phyloP scores from a whole-genome alignment of 2,113 vertebrate genomes.

The Gadus chalcogrammus region DNA sequence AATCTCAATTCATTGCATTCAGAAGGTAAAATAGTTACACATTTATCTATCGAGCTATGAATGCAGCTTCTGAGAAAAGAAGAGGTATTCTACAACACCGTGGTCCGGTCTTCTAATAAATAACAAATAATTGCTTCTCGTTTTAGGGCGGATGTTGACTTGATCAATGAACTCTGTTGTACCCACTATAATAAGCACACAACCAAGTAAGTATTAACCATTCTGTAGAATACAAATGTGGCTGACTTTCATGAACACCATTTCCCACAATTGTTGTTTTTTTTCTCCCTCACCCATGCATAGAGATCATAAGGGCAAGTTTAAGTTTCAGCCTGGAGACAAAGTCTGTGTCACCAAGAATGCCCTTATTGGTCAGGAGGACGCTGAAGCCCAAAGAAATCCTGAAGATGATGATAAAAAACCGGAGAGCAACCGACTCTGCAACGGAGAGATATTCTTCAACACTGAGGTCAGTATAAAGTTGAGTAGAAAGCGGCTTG shows the following conservation, averaged over 20 bases:
- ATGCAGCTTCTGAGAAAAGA: too few species aligned
- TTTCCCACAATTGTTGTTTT: too few species aligned
- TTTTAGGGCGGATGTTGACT: conserved; percentile 72
- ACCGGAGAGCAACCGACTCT: conserved; percentile 72
- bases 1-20: conserved; percentile 85
- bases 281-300: too few species aligned
- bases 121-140: neutral
- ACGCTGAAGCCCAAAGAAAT: neutral
- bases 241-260: too few species aligned
- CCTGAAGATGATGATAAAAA: neutral
- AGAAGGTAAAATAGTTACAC: conserved; percentile 76
- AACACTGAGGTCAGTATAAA: conserved; percentile 70
- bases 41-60: too few species aligned
- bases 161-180: conserved; percentile 82
- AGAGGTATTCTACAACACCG: too few species aligned
- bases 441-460: conserved; percentile 86
- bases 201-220: conserved; percentile 62
- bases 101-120: too few species aligned
- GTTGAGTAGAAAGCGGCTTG: conserved; percentile 47
- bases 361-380: conserved; percentile 65
- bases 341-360: conserved; percentile 82
- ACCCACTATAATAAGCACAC: conserved; percentile 68
- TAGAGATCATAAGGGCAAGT: too few species aligned
- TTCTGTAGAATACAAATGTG: too few species aligned
- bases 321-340: conserved; percentile 66